A percentile compares a stretch with the other conserved stretches of the same genome.
Evolutionary conservation across 2,797 vertebrate genomes (phyloP).

Genomic region (Cossypha polioptera): DNA sequence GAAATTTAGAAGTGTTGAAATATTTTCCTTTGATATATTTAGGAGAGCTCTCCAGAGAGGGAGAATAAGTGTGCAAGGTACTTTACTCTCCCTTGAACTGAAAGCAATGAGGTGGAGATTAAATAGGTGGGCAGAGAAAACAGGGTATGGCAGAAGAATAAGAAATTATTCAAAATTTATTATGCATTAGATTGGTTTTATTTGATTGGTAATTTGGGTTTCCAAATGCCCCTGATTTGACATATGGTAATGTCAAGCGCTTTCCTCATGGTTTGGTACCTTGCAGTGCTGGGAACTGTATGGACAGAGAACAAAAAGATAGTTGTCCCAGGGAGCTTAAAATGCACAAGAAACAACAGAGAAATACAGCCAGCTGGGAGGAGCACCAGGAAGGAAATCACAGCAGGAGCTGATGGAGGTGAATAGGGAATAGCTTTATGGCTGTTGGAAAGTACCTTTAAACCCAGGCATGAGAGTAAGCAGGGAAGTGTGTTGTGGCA

Average conservation of each 20-base stretch:
- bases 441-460: neutral
- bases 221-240: neutral
- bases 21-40: neutral
- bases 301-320: constrained; percentile 14
- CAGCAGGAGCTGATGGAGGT: neutral
- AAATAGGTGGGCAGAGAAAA: neutral
- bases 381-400: neutral
- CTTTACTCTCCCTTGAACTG: neutral
- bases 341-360: neutral
- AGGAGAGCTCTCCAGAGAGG: neutral
- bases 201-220: neutral
- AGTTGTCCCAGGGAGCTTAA: constrained; percentile 10
- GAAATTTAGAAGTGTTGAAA: neutral
- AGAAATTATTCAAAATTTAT: neutral
- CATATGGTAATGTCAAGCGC: neutral
- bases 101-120: neutral
- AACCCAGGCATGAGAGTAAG: neutral
- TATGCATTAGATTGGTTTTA: neutral
- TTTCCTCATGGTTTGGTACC: constrained; percentile 7
- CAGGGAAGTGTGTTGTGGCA: neutral
- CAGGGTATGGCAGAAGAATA: neutral
- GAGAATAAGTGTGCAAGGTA: neutral
- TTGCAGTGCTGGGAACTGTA: constrained; percentile 12
- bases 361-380: neutral
- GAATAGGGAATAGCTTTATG: neutral